These are phyloP conservation scores for Ormia ochracea DNA, from an alignment of 2,888 invertebrate species.

Conservation along the genomic window DNA sequence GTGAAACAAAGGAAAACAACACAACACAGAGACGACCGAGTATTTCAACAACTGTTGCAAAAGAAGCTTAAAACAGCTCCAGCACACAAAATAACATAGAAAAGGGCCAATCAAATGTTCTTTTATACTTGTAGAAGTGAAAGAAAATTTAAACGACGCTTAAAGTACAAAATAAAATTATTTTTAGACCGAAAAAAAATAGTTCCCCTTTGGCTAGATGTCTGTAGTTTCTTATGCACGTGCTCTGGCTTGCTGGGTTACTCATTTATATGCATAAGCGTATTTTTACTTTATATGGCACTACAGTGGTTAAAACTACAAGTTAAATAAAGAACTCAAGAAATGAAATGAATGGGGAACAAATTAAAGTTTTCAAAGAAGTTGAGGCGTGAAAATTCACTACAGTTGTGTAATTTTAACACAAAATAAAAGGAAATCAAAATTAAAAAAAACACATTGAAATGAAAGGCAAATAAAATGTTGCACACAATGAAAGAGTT, in stretches of 20 bases:
- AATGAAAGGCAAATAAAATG: conserved; percentile 19
- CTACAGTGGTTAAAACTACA: conserved; percentile 26
- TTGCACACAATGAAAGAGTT: conserved; percentile 37
- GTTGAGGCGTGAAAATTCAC: conserved; percentile 59
- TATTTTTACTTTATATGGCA: conserved; percentile 27
- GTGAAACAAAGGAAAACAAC: background rate
- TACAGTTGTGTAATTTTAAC: conserved; percentile 46
- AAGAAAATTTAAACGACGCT: too few relatives aligned
- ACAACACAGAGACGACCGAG: background rate
- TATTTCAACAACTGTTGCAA: background rate
- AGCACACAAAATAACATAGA: background rate
- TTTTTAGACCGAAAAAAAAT: too few relatives aligned
- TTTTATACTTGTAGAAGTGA: too few relatives aligned
- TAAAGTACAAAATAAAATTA: too few relatives aligned
- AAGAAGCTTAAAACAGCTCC: background rate
- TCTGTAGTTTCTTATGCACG: background rate
- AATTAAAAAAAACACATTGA: background rate
- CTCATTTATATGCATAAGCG: background rate
- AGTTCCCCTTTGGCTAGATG: too few relatives aligned
- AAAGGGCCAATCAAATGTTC: too few relatives aligned
- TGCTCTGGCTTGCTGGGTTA: conserved; percentile 15
- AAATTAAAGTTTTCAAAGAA: conserved; percentile 57
- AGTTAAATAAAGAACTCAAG: conserved; percentile 46
- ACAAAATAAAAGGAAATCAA: conserved; percentile 21
- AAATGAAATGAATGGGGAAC: conserved; percentile 45